Evolutionary conservation across 2,797 vertebrate genomes (phyloP), one percentile per base, ranked within the genome.

Genomic region (Australoheros facetus): DNA sequence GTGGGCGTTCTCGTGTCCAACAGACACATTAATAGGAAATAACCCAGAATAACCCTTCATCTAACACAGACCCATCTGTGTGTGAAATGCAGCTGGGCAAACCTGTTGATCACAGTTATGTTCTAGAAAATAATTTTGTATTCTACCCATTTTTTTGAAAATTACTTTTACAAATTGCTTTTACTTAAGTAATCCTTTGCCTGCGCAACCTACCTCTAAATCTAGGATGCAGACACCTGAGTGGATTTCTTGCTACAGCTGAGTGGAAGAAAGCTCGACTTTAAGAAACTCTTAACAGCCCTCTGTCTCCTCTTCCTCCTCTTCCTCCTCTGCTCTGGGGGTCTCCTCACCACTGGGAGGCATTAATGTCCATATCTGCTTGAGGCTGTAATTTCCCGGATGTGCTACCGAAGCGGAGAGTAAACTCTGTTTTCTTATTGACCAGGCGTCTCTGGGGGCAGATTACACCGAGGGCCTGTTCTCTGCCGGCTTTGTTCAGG

Each of bases 261-360:
- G 12, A 28, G 21, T 4, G 9, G 39, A 48, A 4, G 23, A 28
- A 19, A 26, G 39, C 39, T 1, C 14, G 0, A 48, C 6, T 66
- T 66, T 12, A 48, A 9, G 23, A 48, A 48, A 66, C 42, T 26
- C 21, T 26, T 5, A 12, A 1, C 53, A 21, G n/a, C 53, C n/a
- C 9, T 21, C n/a, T 4, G 4, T n/a, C 53, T 56, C 21, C 21
- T 19, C 39, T 48, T 66, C 62, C 53, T 56, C 21, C 21, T 19
- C 39, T 48, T 66, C 62, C 42, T 66, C 42, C 2, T 66, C 0
- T 28, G 62, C 23, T 19, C 42, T 2, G 5, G 21, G 9, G 42
- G 62, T 4, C 16, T 28, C 5, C 1, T 66, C 5, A 0, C 16
- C 0, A 0, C 10, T 3, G 3, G 21, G n/a, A 56, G 21, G 21